Conservation (phyloP, 35 echinoderm and acorn worm species). For the Anneissia japonica region DNA sequence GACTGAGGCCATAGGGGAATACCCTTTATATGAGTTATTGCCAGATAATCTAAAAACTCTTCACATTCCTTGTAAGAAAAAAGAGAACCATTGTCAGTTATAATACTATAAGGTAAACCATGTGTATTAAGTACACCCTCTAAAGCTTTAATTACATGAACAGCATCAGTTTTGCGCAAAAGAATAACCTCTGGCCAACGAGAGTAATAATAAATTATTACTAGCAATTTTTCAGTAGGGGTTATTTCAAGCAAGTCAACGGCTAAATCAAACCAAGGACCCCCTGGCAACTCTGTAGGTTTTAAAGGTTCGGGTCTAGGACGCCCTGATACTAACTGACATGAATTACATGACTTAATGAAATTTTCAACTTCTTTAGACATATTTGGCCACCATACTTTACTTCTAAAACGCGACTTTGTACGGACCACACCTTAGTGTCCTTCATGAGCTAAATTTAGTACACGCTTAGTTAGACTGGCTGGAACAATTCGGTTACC, state of each 20-base stretch:
- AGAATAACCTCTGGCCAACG: neutral
- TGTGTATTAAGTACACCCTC: slow-evolving; percentile 11
- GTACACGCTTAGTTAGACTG: neutral
- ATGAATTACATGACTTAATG: neutral
- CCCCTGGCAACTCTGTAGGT: neutral
- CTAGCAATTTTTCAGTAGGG: neutral
- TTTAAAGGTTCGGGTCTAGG: neutral
- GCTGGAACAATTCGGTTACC: neutral
- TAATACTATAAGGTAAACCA: slow-evolving; percentile 15
- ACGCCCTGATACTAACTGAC: neutral
- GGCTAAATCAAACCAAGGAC: neutral
- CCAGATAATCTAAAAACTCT: neutral
- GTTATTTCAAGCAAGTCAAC: neutral
- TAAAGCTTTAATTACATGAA: neutral
- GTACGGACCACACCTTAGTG: neutral
- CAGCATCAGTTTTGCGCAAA: neutral
- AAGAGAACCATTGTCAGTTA: slow-evolving; percentile 12
- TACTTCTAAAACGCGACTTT: neutral
- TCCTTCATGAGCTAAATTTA: neutral
- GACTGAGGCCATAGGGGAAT: neutral
- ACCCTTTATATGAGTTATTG: neutral
- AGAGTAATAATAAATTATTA: neutral
- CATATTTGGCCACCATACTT: slow-evolving; percentile 6
- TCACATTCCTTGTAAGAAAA: neutral
- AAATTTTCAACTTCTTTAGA: neutral